Evolutionary conservation across 2,113 vertebrate species (phyloP), one percentile per base, ranked within the genome.

Genomic region (Calypte anna): DNA sequence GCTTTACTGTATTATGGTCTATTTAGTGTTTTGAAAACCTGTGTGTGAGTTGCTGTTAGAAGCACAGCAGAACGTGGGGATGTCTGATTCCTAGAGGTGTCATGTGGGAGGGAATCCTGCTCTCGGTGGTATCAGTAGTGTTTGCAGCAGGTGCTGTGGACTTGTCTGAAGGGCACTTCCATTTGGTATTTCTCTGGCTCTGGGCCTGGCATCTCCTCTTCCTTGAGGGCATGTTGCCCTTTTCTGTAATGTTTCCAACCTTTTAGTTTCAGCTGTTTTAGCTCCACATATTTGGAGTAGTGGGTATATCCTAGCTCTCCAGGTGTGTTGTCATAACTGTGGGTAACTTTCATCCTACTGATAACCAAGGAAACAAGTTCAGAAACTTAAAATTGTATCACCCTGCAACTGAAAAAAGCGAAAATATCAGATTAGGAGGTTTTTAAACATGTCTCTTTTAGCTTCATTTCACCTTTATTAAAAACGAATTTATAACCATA

Each of bases 301-400:
- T 36, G 27, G 36, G 44, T 50, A 2, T 19, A 5, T 40, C 70
- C 24, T 20, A 33, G 25, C 15, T 74, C 7, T 81, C 43, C 23
- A 14, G 40, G 12, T 62, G 19, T 70, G 8, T 66, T 59, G 22
- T 28, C 11, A 0, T 66, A 51, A 19, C 28, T 16, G 0, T 61
- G 12, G 27, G 10, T 33, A 76, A 18, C 12, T n/a, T 61, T 27
- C 24, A 54, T n/a, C 38, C n/a, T 69, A 68, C 79, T 46, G 19
- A 22, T n/a, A 86, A 30, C 24, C 9, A 50, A 67, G 46, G 17
- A 40, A 74, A 24, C 51, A 70, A 33, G 19, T 44, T 64, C 16
- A 53, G 51, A 54, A 74, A 50, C 8, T 30, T 21, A 10, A 38
- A 66, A 33, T 28, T 50, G 7, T 36, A 11, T 75, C 33, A 15